Percentiles rank a stretch among this genome's conserved stretches.
Conservation (phyloP, 2,888 invertebrate species). For the Melanophora roralis region DNA sequence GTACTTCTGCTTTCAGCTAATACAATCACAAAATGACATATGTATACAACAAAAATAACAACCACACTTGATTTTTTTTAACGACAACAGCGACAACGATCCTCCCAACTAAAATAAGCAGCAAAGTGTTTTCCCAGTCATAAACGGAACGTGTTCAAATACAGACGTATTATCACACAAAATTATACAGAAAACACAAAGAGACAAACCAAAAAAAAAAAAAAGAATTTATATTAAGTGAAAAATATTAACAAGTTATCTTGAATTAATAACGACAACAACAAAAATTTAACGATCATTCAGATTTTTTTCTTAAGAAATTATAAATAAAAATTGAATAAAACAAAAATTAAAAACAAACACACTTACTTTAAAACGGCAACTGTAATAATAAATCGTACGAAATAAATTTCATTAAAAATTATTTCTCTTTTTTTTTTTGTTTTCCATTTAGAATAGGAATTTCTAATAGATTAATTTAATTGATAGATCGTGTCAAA, state of each 20-base stretch:
- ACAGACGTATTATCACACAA: slow-evolving; percentile 71
- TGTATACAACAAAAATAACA: slow-evolving; percentile 34
- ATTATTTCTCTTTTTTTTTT: slow-evolving; percentile 36
- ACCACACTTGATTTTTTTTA: slow-evolving; percentile 26
- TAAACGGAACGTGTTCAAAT: slow-evolving; percentile 75
- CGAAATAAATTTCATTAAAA: slow-evolving; percentile 51
- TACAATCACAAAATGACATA: slow-evolving; percentile 34
- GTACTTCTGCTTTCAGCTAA: slow-evolving; percentile 37
- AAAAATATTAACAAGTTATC: slow-evolving; percentile 56
- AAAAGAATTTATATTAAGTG: slow-evolving; percentile 27
- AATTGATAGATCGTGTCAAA: slow-evolving; percentile 67
- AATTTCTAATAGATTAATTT: slow-evolving; percentile 66
- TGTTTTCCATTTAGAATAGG: slow-evolving; percentile 50
- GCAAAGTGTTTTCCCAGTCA: slow-evolving; percentile 72
- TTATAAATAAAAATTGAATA: slow-evolving; percentile 28
- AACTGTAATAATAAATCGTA: slow-evolving; percentile 54
- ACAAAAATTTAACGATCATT: slow-evolving; percentile 35
- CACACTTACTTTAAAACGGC: slow-evolving; percentile 45
- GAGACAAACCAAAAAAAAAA: slow-evolving; percentile 34
- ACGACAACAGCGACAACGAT: slow-evolving; percentile 54
- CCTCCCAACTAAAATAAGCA: slow-evolving; percentile 60
- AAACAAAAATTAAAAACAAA: slow-evolving; percentile 17
- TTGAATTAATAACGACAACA: slow-evolving; percentile 47
- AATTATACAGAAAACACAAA: slow-evolving; percentile 30
- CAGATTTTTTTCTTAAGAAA: slow-evolving; percentile 48